Evolutionary conservation across 2,113 vertebrate species (phyloP), one percentile per base, ranked within the genome.

Genomic region (Pituophis catenifer): DNA sequence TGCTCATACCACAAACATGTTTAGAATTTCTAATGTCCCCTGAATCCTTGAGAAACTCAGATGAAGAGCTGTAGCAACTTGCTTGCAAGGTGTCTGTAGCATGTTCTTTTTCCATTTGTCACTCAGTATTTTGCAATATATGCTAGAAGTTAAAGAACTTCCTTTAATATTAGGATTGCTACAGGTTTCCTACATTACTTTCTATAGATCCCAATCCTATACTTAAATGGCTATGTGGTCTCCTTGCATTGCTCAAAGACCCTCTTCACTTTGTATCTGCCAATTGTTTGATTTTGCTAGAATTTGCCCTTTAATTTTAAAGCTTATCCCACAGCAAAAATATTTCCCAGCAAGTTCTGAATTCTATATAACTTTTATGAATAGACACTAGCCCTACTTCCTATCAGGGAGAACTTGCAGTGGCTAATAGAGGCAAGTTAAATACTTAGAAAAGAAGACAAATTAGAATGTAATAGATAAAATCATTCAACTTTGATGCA

Each of bases 51-150:
- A 81, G 57, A 52, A 44, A 38, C 26, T 1, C 21, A 50, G 15
- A 21, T n/a, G 24, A 26, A 87, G 2, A 23, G 55, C 85, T 52
- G 33, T 29, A 88, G 33, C 24, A 50, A 29, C 50, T 87, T 24
- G 85, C 17, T 88, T 44, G 15, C 21, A 38, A n/a, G 90, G 13
- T 26, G n/a, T 29, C 55, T 21, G 17, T 19, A 62, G 2, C 26
- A 12, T 91, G 54, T 4, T 87, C 48, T 62, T 44, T 88, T 92
- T 24, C 11, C 11, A 23, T 53, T 95, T 95, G 92, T 96, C 48
- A 91, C 29, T 93, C 92, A 94, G 44, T 91, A 91, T 24, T 38
- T 85, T 44, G 95, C 48, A 19, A 57, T 81, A 59, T 17, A 86
- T 59, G 19, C 21, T 12, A 44, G 55, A 87, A n/a, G 1, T 8